Conservation (phyloP, 2,113 vertebrate species). For the Otus sunia region DNA sequence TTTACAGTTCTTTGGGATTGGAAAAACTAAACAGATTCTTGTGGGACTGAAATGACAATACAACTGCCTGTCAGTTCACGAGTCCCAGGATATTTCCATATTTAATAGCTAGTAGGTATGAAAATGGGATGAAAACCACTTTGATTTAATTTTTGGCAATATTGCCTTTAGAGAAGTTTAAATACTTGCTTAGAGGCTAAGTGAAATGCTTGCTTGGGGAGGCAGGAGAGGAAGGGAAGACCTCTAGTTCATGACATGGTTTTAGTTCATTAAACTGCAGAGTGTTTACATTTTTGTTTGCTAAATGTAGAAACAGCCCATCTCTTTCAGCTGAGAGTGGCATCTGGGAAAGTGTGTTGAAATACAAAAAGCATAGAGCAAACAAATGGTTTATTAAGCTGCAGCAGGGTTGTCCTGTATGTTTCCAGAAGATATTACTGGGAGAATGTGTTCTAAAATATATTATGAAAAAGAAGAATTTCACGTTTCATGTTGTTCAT, state of each 20-base stretch:
- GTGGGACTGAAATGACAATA: background rate
- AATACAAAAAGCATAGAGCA: background rate
- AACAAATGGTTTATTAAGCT: background rate
- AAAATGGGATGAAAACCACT: background rate
- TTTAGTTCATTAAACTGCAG: background rate
- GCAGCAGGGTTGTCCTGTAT: background rate
- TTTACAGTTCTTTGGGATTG: background rate
- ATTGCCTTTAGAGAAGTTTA: background rate
- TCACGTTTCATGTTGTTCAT: background rate
- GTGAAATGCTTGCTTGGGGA: background rate
- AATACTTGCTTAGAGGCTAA: background rate
- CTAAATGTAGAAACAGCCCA: background rate
- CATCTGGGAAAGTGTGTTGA: background rate
- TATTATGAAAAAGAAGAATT: background rate
- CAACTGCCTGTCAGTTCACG: background rate
- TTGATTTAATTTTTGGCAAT: background rate
- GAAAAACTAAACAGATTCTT: background rate
- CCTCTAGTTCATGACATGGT: background rate
- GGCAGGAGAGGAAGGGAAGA: background rate
- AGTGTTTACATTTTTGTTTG: constrained; percentile 1
- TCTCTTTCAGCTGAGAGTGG: background rate
- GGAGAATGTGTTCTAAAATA: background rate
- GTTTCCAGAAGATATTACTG: background rate
- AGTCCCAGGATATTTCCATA: background rate
- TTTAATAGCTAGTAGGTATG: background rate